Conservation (phyloP, 2,888 invertebrate species). For the Oasisia sp. region DNA sequence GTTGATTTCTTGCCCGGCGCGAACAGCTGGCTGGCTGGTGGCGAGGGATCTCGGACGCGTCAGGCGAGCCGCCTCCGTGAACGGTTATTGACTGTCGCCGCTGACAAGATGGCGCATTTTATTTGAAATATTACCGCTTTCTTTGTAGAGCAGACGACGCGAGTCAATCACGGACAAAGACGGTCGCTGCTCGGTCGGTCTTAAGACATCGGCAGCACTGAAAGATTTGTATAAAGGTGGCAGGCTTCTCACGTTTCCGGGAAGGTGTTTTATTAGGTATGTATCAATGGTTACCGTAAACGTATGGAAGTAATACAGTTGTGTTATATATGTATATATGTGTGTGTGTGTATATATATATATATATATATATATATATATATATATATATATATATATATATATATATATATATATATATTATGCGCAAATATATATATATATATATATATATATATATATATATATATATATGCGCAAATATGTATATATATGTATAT, state of each 20-base stretch:
- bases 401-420: too few species aligned
- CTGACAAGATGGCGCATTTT: constrained; percentile 9
- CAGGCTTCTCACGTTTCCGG: background rate
- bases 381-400: too few species aligned
- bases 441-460: too few species aligned
- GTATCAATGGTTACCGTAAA: too few species aligned
- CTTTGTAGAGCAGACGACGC: background rate
- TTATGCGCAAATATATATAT: too few species aligned
- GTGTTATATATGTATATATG: too few species aligned
- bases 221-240: background rate
- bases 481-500: too few species aligned
- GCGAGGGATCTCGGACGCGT: background rate
- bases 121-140: background rate
- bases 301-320: too few species aligned
- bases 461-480: too few species aligned
- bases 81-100: constrained; percentile 13
- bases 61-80: background rate
- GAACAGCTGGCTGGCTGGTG: background rate
- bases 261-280: background rate
- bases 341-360: too few species aligned
- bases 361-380: too few species aligned
- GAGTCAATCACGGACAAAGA: background rate
- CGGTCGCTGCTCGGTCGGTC: background rate
- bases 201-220: background rate
- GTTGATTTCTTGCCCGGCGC: background rate